Conservation (phyloP, 1,140 invertebrate genomes). For the Drepana arcuata region DNA sequence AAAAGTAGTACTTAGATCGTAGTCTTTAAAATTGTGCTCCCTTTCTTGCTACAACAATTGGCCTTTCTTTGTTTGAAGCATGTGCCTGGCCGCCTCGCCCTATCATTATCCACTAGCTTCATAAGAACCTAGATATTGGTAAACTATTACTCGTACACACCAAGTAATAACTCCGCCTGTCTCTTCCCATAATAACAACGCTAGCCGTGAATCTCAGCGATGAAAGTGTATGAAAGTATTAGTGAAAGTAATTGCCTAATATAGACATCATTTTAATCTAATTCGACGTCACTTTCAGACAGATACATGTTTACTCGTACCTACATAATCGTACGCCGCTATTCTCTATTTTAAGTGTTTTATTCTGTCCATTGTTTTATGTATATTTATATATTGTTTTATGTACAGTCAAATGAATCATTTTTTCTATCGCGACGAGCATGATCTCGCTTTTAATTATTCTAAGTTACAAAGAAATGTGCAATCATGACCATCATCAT, state of each 20-base stretch:
- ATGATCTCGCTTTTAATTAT: too few relatives aligned
- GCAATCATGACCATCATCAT: too few relatives aligned
- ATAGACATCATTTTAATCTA: constrained; percentile 12
- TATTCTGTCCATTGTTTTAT: too few relatives aligned
- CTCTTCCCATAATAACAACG: constrained; percentile 9
- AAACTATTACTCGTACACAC: not conserved
- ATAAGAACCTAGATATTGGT: constrained; percentile 21
- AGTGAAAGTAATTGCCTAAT: constrained; percentile 20
- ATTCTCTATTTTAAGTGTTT: too few relatives aligned
- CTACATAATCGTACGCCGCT: too few relatives aligned
- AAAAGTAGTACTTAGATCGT: constrained; percentile 50
- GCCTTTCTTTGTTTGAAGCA: constrained; percentile 56
- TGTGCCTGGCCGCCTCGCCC: constrained; percentile 31
- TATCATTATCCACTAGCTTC: constrained; percentile 27
- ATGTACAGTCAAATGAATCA: too few relatives aligned
- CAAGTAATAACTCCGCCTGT: constrained; percentile 5
- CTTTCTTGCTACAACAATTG: constrained; percentile 64
- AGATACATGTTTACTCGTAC: constrained; percentile 5
- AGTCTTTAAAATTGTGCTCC: constrained; percentile 61
- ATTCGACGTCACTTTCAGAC: constrained; percentile 13
- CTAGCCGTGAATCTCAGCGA: constrained; percentile 12
- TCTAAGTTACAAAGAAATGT: too few relatives aligned
- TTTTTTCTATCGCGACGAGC: too few relatives aligned
- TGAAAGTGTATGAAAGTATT: constrained; percentile 18
- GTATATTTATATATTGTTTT: too few relatives aligned